phyloP scores from a whole-genome alignment of 2,797 vertebrate species.

The Aplochiton taeniatus region DNA sequence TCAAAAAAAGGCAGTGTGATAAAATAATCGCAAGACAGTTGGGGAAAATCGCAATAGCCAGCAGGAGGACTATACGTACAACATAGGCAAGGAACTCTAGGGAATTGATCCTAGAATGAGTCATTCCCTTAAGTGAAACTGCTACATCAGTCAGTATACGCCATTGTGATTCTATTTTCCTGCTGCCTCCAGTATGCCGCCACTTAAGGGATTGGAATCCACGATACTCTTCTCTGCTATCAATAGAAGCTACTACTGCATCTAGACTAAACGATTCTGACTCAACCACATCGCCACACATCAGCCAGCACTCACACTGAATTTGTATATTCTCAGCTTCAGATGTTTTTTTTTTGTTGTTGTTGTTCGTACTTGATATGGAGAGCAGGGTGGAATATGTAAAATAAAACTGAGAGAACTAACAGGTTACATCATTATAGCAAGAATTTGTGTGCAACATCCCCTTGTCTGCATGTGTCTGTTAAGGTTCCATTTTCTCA shows the following conservation, averaged over 20 bases:
- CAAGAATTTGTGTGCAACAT: background rate
- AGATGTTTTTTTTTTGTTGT: background rate
- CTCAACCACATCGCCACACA: slow-evolving; percentile 1
- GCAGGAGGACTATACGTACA: background rate
- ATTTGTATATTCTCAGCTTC: background rate
- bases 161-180: slow-evolving; percentile 33
- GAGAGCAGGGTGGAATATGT: background rate
- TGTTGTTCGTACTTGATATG: slow-evolving; percentile 5
- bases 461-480: slow-evolving; percentile 37
- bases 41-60: background rate
- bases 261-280: slow-evolving; percentile 20
- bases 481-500: slow-evolving; percentile 34
- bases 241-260: slow-evolving; percentile 17
- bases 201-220: slow-evolving; percentile 14
- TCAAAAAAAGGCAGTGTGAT: slow-evolving; percentile 46
- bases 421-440: too few relatives aligned
- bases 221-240: slow-evolving; percentile 35
- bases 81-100: slow-evolving; percentile 22
- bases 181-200: slow-evolving; percentile 17
- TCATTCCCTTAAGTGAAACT: slow-evolving; percentile 53
- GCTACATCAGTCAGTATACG: slow-evolving; percentile 28
- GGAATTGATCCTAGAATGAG: slow-evolving; percentile 36
- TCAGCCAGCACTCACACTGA: slow-evolving; percentile 12
- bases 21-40: slow-evolving; percentile 9
- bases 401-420: too few relatives aligned